phyloP scores from a whole-genome alignment of 2,113 vertebrate species.

The Larimichthys polyactis region DNA sequence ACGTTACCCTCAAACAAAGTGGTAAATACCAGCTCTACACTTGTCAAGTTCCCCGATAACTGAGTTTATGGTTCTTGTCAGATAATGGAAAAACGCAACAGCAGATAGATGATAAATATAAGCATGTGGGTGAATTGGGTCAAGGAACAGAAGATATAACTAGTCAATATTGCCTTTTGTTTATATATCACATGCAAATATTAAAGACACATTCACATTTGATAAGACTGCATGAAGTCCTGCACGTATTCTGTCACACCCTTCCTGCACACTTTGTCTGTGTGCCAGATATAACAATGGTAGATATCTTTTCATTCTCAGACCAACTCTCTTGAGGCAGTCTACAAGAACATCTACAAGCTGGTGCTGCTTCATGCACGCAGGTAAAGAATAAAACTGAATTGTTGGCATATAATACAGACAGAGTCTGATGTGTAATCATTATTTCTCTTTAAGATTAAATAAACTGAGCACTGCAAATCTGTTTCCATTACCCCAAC shows the following conservation, averaged over 20 bases:
- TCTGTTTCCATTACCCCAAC: not conserved
- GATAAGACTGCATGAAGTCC: not conserved
- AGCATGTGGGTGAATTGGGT: not conserved
- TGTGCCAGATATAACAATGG: not conserved
- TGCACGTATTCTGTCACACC: not conserved
- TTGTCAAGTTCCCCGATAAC: not conserved
- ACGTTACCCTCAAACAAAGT: not conserved
- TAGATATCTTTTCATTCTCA: slow-evolving; percentile 55
- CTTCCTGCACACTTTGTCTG: not conserved
- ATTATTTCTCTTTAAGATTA: not conserved
- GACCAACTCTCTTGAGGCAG: slow-evolving; percentile 88
- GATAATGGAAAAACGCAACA: not conserved
- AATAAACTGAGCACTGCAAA: not conserved
- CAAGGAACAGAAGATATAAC: not conserved
- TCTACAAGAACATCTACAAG: slow-evolving; percentile 90
- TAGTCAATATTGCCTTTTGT: not conserved
- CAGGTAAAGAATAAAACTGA: slow-evolving; percentile 82
- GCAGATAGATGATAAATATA: not conserved
- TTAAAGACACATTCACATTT: not conserved
- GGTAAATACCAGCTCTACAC: not conserved
- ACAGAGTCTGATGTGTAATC: not conserved
- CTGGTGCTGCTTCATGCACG: slow-evolving; percentile 92
- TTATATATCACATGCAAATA: not conserved
- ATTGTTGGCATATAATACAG: not conserved
- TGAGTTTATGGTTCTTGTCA: not conserved